phyloP scores from a whole-genome alignment of 2,888 invertebrate genomes.

The Hartigia nigra region DNA sequence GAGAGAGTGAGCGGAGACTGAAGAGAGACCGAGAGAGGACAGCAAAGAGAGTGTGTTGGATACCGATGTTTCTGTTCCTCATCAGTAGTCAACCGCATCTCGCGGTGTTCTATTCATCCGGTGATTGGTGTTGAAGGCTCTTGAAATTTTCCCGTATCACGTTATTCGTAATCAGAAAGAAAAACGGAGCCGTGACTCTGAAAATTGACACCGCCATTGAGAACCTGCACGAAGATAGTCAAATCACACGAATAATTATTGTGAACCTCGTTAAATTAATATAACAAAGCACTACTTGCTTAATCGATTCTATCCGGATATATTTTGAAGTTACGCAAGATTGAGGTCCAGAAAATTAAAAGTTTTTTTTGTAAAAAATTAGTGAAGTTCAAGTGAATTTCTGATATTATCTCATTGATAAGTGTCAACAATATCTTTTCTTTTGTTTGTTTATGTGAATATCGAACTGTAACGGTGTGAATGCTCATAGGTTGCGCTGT shows the following conservation, averaged over 20 bases:
- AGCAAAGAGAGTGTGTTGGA: constrained; percentile 29
- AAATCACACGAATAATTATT: background rate
- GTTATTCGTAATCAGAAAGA: background rate
- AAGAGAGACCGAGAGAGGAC: constrained; percentile 3
- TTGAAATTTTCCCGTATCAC: background rate
- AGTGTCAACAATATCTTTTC: background rate
- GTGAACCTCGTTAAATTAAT: background rate
- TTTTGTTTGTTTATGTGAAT: background rate
- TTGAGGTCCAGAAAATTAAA: background rate
- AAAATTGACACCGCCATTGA: background rate
- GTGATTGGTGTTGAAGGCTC: background rate
- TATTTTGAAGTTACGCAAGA: background rate
- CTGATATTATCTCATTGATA: background rate
- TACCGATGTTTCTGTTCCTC: constrained; percentile 58
- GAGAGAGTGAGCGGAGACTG: constrained; percentile 20
- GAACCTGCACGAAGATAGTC: background rate
- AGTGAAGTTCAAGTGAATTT: background rate
- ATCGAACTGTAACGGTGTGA: background rate
- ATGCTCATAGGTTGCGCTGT: background rate
- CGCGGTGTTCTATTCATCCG: constrained; percentile 45
- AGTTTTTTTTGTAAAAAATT: background rate
- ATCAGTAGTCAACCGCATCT: constrained; percentile 60
- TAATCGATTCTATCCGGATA: background rate
- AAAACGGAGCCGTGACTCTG: background rate
- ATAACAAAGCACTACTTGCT: background rate